These are phyloP conservation scores for Desmophyllum pertusum DNA, from an alignment of 92 coral and sea anemone genomes.

Conservation along the genomic window DNA sequence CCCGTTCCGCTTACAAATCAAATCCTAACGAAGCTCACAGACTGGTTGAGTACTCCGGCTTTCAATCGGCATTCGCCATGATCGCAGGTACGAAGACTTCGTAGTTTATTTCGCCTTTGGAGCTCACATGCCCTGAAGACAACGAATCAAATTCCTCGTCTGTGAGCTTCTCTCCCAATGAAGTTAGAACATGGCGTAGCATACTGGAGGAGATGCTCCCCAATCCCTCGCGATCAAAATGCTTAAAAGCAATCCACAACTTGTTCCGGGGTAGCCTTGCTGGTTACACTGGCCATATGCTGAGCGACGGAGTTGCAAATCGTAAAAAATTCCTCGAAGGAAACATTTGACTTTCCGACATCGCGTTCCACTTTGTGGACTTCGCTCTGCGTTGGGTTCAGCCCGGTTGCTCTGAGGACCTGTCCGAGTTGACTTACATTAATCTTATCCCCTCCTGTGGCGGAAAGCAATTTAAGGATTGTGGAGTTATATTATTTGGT, in stretches of 20 bases:
- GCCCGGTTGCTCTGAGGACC: conserved; percentile 86
- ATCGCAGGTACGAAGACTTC: conserved; percentile 59
- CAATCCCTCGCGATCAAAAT: conserved; percentile 85
- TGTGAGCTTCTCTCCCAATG: conserved; percentile 90
- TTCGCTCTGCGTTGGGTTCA: conserved; percentile 92
- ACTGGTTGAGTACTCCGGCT: background rate
- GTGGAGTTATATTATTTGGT: too few relatives aligned
- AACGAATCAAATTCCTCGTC: conserved; percentile 90
- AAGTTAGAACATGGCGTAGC: conserved; percentile 91
- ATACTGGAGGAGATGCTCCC: conserved; percentile 86
- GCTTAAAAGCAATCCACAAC: conserved; percentile 91
- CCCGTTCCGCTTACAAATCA: conserved; percentile 1
- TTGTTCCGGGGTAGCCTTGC: conserved; percentile 80
- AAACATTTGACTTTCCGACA: conserved; percentile 76
- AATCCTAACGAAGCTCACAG: background rate
- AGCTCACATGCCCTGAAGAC: conserved; percentile 80
- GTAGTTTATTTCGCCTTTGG: conserved; percentile 84
- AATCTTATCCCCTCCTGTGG: conserved; percentile 82
- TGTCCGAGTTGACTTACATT: conserved; percentile 82
- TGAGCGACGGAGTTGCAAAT: conserved; percentile 86
- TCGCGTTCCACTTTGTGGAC: conserved; percentile 89
- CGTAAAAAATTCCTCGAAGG: conserved; percentile 89
- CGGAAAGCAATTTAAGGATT: too few relatives aligned
- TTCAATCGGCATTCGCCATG: conserved; percentile 25
- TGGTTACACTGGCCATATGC: conserved; percentile 73